phyloP scores from a whole-genome alignment of 2,113 vertebrate species.

The Lampris megalopsis region DNA sequence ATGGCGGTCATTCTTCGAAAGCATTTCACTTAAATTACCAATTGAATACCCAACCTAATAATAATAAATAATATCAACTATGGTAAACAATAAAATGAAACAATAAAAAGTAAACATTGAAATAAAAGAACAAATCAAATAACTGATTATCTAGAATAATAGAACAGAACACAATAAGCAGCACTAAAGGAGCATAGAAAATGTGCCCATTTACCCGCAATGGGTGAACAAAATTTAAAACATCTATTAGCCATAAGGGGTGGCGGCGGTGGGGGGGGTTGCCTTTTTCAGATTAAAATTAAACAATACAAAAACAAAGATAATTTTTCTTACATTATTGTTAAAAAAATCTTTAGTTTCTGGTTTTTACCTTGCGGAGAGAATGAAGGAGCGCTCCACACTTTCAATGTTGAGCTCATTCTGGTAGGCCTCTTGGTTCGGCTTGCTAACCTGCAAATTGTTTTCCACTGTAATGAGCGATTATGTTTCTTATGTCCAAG shows the following conservation, averaged over 20 bases:
- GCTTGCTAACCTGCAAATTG: conserved; percentile 91
- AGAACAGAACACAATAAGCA: no score
- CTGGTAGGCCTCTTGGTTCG: conserved; percentile 94
- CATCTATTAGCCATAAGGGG: no score
- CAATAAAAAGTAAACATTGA: no score
- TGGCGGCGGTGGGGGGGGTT: no score
- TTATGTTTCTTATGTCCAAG: not conserved
- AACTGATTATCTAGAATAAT: no score
- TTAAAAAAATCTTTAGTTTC: conserved; percentile 6
- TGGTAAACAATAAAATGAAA: no score
- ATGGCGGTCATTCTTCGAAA: no score
- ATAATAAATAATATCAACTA: no score
- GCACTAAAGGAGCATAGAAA: conserved; percentile 24
- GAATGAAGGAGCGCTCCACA: conserved; percentile 97
- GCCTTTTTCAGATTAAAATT: not conserved
- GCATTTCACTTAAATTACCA: no score
- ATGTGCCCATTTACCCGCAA: not conserved
- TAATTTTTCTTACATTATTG: not conserved
- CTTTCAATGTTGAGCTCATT: conserved; percentile 98
- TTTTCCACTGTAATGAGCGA: conserved; percentile 27
- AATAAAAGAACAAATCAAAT: no score
- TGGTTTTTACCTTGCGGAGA: conserved; percentile 90
- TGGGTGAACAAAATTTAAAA: no score
- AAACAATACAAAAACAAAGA: not conserved
- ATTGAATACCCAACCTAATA: no score